Percentiles rank a stretch among this genome's conserved stretches.
These are phyloP conservation scores for Fragum whitleyi DNA, from an alignment of 2,888 invertebrate genomes.

Conservation along the genomic window DNA sequence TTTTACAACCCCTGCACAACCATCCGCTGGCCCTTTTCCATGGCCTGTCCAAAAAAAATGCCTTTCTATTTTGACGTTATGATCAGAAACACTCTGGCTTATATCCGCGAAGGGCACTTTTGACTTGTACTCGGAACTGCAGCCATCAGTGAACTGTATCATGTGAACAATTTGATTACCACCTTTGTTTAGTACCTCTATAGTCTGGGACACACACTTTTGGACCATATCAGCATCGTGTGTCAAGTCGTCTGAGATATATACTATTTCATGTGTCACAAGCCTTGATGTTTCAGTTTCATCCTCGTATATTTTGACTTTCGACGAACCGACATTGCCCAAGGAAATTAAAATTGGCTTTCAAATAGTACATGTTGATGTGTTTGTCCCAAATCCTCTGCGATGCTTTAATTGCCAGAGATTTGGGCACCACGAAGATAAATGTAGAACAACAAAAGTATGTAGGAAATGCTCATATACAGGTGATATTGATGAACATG, in stretches of 20 bases:
- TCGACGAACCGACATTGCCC: too few species aligned
- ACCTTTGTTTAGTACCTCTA: slow-evolving; percentile 18
- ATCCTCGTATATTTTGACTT: not conserved
- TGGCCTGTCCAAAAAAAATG: slow-evolving; percentile 41
- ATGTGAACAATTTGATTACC: not conserved
- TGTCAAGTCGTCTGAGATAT: slow-evolving; percentile 31
- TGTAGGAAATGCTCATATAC: too few species aligned
- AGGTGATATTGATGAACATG: too few species aligned
- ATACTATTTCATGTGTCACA: slow-evolving; percentile 36
- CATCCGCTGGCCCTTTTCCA: slow-evolving; percentile 42
- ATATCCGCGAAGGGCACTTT: slow-evolving; percentile 28
- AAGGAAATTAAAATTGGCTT: too few species aligned
- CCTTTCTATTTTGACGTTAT: slow-evolving; percentile 16
- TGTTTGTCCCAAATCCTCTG: too few species aligned
- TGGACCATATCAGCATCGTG: slow-evolving; percentile 36
- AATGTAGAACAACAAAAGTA: too few species aligned
- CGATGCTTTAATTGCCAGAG: too few species aligned
- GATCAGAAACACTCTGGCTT: not conserved
- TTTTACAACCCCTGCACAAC: slow-evolving; percentile 33
- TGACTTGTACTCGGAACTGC: slow-evolving; percentile 32
- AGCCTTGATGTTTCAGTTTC: not conserved
- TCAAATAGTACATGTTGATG: too few species aligned
- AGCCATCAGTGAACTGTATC: slow-evolving; percentile 41
- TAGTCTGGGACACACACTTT: slow-evolving; percentile 17
- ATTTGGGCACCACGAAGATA: too few species aligned